phyloP scores from a whole-genome alignment of 2,888 invertebrate species.

The Hartigia nigra region DNA sequence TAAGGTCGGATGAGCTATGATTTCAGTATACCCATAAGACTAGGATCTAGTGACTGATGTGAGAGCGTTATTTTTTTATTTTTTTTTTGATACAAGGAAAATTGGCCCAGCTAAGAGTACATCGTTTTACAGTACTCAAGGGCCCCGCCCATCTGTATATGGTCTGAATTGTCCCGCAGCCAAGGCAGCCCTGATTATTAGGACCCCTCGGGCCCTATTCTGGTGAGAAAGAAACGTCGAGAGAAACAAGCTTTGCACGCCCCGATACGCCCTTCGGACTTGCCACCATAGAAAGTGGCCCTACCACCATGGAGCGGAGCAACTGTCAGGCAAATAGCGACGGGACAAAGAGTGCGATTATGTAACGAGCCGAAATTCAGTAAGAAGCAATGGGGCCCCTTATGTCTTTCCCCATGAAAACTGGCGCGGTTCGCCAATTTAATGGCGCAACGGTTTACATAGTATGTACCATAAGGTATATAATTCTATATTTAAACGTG shows the following conservation, averaged over 20 bases:
- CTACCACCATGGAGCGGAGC: constrained; percentile 44
- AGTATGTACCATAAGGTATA: not conserved
- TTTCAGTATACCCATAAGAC: not conserved
- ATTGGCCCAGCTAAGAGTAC: constrained; percentile 5
- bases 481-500: not conserved
- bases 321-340: constrained; percentile 53
- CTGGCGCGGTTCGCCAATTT: not conserved
- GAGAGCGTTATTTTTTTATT: not conserved
- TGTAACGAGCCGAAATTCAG: not conserved
- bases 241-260: constrained; percentile 11
- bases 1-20: not conserved
- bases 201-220: constrained; percentile 25
- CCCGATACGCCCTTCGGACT: constrained; percentile 23
- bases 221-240: constrained; percentile 27
- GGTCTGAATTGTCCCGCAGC: constrained; percentile 54
- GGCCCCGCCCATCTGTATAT: constrained; percentile 54
- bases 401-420: not conserved
- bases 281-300: constrained; percentile 34
- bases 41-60: not conserved
- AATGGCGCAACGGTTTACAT: not conserved
- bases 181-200: constrained; percentile 58
- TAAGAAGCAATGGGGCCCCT: not conserved
- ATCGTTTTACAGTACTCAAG: constrained; percentile 9
- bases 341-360: constrained; percentile 33
- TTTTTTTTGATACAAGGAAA: not conserved